Conservation (phyloP, 2,113 vertebrate genomes). For the Bufo bufo region DNA sequence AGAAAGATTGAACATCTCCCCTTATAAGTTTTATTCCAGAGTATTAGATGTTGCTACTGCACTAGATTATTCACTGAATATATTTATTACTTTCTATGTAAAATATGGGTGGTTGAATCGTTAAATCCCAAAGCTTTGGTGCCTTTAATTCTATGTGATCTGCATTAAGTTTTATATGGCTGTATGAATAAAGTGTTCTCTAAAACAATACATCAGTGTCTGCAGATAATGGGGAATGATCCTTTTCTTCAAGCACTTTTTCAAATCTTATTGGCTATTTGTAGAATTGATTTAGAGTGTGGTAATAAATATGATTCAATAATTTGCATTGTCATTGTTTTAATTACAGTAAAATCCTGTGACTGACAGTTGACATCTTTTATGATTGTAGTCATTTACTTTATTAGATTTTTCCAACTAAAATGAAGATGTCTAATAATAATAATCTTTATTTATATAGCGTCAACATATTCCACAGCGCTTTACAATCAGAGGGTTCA, state of each 20-base stretch:
- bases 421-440: too few species aligned
- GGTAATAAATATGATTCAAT: slow-evolving; percentile 36
- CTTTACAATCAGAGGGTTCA: too few species aligned
- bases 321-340: background rate
- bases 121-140: slow-evolving; percentile 54
- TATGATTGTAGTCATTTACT: background rate
- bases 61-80: slow-evolving; percentile 32
- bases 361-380: background rate
- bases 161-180: slow-evolving; percentile 56
- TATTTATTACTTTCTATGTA: slow-evolving; percentile 48
- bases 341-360: background rate
- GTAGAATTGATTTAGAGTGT: slow-evolving; percentile 14
- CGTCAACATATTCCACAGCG: too few species aligned
- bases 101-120: slow-evolving; percentile 35
- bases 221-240: slow-evolving; percentile 28
- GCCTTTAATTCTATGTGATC: slow-evolving; percentile 57
- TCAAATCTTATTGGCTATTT: slow-evolving; percentile 23
- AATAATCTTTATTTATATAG: too few species aligned
- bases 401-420: background rate
- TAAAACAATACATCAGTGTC: slow-evolving; percentile 27
- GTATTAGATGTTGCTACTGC: slow-evolving; percentile 29
- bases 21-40: slow-evolving; percentile 10
- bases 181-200: slow-evolving; percentile 54
- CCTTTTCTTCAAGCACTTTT: slow-evolving; percentile 30
- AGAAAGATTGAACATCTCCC: background rate